Percentiles rank a stretch among this genome's conserved stretches.
Conservation (phyloP, 2,888 invertebrate species). For the Pelosia muscerda region DNA sequence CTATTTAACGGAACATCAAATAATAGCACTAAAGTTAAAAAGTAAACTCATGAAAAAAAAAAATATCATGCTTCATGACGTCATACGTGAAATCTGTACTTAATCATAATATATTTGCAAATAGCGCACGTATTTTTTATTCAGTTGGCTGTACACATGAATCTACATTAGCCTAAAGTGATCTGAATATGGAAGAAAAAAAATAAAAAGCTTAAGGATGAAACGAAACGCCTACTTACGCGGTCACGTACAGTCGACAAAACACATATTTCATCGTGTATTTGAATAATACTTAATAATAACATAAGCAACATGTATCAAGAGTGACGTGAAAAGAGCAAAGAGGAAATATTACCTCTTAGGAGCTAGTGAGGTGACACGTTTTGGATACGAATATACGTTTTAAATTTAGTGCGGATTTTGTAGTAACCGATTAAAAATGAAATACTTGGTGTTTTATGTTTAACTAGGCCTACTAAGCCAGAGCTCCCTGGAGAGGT, state of each 20-base stretch:
- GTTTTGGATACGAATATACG: conserved; percentile 6
- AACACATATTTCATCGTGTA: conserved; percentile 53
- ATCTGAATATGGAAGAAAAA: conserved; percentile 34
- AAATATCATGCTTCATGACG: not conserved
- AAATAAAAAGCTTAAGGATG: conserved; percentile 29
- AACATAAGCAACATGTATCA: conserved; percentile 52
- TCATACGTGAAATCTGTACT: not conserved
- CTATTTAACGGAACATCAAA: not conserved
- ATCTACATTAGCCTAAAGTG: conserved; percentile 46
- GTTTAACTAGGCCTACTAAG: too few relatives aligned
- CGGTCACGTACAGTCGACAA: conserved; percentile 45
- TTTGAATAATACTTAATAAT: conserved; percentile 59
- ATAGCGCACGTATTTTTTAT: conserved; percentile 14
- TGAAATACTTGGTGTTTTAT: too few relatives aligned
- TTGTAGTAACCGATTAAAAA: not conserved
- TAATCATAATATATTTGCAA: conserved; percentile 7
- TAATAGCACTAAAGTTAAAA: not conserved
- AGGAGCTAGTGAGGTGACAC: conserved; percentile 31
- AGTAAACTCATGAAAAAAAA: not conserved
- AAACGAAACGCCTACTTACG: conserved; percentile 36
- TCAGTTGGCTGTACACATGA: conserved; percentile 29
- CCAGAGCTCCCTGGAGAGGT: too few relatives aligned
- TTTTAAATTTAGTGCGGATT: not conserved
- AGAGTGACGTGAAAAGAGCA: conserved; percentile 44
- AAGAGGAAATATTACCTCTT: conserved; percentile 45